A percentile compares a stretch with the other conserved stretches of the same genome.
Evolutionary conservation across 2,888 invertebrate genomes (phyloP).

Genomic region (Noctua janthina): DNA sequence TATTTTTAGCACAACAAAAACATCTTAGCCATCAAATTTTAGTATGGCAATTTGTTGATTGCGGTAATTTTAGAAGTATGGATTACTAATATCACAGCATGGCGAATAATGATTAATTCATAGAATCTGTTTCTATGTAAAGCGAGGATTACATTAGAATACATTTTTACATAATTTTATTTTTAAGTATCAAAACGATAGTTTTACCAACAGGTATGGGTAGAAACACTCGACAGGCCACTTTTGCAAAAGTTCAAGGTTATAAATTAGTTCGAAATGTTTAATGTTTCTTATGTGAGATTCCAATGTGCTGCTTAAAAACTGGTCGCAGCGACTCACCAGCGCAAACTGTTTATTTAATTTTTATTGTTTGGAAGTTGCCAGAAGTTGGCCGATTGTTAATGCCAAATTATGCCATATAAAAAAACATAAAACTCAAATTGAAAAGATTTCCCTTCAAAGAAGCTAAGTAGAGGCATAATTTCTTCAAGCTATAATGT

Average conservation of each 20-base stretch:
- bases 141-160: background rate
- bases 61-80: background rate
- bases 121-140: background rate
- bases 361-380: background rate
- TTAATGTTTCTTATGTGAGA: background rate
- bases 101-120: background rate
- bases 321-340: background rate
- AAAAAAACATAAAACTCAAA: background rate
- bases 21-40: background rate
- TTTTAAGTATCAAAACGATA: conserved; percentile 9
- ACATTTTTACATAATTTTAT: conserved; percentile 11
- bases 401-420: background rate
- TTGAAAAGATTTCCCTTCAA: background rate
- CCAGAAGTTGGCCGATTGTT: background rate
- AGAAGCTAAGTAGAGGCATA: background rate
- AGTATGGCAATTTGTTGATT: background rate
- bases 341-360: background rate
- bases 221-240: background rate
- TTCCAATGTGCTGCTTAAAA: background rate
- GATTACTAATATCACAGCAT: background rate
- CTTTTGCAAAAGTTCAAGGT: conserved; percentile 22
- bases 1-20: background rate
- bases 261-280: background rate
- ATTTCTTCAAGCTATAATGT: background rate
- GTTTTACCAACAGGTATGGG: background rate